Base-by-base conservation (phyloP, 2,113 vertebrate species). In the Todiramphus saurophagus region DNA sequence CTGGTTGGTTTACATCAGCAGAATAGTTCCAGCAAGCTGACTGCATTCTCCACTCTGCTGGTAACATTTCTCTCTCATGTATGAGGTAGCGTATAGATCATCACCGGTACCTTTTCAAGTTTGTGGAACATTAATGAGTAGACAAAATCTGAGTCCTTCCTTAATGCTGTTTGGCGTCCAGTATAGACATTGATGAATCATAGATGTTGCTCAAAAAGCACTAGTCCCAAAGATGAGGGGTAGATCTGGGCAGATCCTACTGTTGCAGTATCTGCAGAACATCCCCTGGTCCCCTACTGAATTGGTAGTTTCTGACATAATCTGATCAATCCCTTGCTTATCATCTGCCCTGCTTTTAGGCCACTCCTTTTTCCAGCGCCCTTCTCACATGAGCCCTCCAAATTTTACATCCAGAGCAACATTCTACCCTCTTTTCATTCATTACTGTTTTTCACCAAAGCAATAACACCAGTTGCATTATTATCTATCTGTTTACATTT, bases 1-100 rank as follows among this genome's bases (percentile, higher is more conserved):
- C 73, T 70, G 23, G 8, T 64, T 94, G 64, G 89, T 95, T 67
- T 62, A 84, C 43, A 66, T 92, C 93, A 96, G 93, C 89, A 91
- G 50, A 96, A 85, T 79, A 21, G 46, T 43, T 83, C 56, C 66
- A 82, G 62, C 83, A 82, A 94, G 30, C 68, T 78, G 46, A 67
- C n/a, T 90, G 69, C 13, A 56, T 35, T 78, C 60, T 56, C 43
- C 62, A 31, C 69, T 75, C 51, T 79, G 74, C 51, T 87, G 69
- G 58, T 55, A 86, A 58, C 51, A 63, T 63, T 80, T 70, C 39
- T 46, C 43, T 59, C 33, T 28, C 30, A 62, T 41, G 24, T 84
- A 44, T 53, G 63, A 83, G 8, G 63, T 27, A 37, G 31, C 9
- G 0, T 43, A n/a, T 31, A 75, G n/a, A 31, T 78, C 82, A 69